Evolutionary conservation across 2,888 invertebrate genomes (phyloP).

Genomic region (Cotesia congregata): DNA sequence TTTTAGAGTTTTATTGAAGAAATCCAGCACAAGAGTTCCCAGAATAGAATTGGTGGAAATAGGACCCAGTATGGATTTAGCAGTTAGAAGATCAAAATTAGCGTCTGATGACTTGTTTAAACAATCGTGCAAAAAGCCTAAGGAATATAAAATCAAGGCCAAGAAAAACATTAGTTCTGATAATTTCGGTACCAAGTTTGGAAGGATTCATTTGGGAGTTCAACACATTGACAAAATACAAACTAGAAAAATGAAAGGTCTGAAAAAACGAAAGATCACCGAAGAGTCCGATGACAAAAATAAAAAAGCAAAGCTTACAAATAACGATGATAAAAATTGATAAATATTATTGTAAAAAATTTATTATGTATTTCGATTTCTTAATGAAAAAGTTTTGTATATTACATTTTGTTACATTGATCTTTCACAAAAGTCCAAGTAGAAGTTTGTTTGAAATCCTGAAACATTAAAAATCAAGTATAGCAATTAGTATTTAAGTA

Average conservation of each 20-base stretch:
- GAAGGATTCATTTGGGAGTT: constrained; percentile 92
- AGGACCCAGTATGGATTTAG: constrained; percentile 92
- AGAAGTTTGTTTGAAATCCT: constrained; percentile 56
- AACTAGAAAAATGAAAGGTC: constrained; percentile 91
- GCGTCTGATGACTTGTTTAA: constrained; percentile 92
- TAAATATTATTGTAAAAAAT: neutral
- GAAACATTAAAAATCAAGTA: constrained; percentile 41
- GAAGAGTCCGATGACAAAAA: constrained; percentile 57
- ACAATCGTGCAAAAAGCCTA: constrained; percentile 84
- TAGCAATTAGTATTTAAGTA: constrained; percentile 26
- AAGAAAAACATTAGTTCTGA: constrained; percentile 94
- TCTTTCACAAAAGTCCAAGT: constrained; percentile 54
- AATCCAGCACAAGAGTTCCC: constrained; percentile 90
- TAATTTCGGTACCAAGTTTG: constrained; percentile 89
- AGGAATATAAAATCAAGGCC: constrained; percentile 81
- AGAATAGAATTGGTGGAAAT: constrained; percentile 94
- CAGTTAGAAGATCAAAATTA: constrained; percentile 86
- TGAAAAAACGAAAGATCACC: constrained; percentile 77
- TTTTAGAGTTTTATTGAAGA: constrained; percentile 87
- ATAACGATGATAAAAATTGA: neutral
- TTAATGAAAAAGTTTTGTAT: constrained; percentile 16
- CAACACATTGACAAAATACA: constrained; percentile 89
- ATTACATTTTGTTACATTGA: constrained; percentile 4
- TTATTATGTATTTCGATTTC: constrained; percentile 17
- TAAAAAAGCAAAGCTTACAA: constrained; percentile 49